Base-by-base conservation (phyloP, 1,140 invertebrate genomes). In the Linepithema humile region DNA sequence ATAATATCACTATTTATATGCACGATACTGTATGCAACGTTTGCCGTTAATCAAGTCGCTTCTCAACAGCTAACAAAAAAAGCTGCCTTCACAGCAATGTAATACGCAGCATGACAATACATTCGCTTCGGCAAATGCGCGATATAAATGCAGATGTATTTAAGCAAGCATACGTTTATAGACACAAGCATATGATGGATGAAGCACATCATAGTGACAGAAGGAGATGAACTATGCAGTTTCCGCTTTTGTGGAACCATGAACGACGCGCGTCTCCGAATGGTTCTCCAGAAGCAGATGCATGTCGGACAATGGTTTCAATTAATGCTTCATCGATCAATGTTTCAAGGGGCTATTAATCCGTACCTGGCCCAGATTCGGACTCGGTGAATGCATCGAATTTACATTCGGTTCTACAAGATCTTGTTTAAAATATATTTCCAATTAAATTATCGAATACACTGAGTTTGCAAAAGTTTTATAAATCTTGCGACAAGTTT, bases 61-160 rank as follows among this genome's bases (percentile, higher is more conserved):
- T 26, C 23, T 78, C 50, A 67, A 53, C 32, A 62, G 72, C 23
- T 38, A 53, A 20, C 20, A 55, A 65, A 78, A 78, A 78, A 70
- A 78, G 67, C 43, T 45, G 7, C 12, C 23, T 23, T 17, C n/a
- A 10, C 55, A 29, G 7, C 17, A 17, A n/a, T 9, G 43, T 80
- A 80, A 40, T 55, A 40, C 29, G 45, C 17, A 2, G 20, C n/a
- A 26, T 20, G 35, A 55, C 45, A 10, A 53, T 55, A 23, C 35
- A 43, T 9, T 12, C 35, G 43, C 48, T 80, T 69, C 69, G 23
- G 62, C 45, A 69, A 77, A 78, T 12, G 23, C n/a, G 26, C 62
- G 48, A 69, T 80, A 69, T 69, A 70, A 80, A 69, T 69, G 75
- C 64, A 32, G 35, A 55, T 55, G 17, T 40, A 29, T 78, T 40